These are phyloP conservation scores for Spisula subtruncata DNA, from an alignment of 2,888 invertebrate species.

Conservation along the genomic window DNA sequence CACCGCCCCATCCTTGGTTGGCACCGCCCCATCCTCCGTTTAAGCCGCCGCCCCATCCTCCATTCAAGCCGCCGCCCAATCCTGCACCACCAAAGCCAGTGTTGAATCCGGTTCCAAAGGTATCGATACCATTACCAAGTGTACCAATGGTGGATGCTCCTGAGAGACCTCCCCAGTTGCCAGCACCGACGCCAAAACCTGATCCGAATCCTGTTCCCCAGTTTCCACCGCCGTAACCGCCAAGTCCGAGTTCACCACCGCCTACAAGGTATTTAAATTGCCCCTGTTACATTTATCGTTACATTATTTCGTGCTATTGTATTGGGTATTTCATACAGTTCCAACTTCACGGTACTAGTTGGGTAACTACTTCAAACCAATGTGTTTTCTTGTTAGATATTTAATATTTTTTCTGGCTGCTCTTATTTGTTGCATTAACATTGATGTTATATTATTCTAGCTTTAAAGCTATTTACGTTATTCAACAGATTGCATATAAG, in stretches of 20 bases:
- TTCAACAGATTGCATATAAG: too few species aligned
- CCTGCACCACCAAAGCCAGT: neutral
- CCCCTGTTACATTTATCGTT: neutral
- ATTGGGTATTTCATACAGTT: neutral
- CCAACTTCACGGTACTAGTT: too few species aligned
- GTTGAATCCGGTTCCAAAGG: slow-evolving; percentile 37
- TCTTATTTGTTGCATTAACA: too few species aligned
- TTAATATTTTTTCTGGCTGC: too few species aligned
- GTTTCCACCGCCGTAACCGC: slow-evolving; percentile 18
- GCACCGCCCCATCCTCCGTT: neutral
- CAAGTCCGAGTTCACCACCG: neutral
- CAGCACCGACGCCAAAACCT: slow-evolving; percentile 17
- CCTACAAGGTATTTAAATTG: neutral
- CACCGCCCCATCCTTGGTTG: neutral
- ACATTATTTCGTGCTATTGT: neutral
- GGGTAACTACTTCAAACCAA: too few species aligned
- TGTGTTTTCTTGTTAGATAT: too few species aligned
- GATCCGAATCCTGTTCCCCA: neutral
- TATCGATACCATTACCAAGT: slow-evolving; percentile 35
- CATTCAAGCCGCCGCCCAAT: slow-evolving; percentile 25
- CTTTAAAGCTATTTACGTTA: too few species aligned
- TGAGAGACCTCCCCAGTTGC: neutral
- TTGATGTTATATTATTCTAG: too few species aligned
- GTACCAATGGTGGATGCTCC: neutral
- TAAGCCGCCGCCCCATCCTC: slow-evolving; percentile 11